phyloP scores from a whole-genome alignment of 1,140 invertebrate genomes.

The Zaprionus vittiger region DNA sequence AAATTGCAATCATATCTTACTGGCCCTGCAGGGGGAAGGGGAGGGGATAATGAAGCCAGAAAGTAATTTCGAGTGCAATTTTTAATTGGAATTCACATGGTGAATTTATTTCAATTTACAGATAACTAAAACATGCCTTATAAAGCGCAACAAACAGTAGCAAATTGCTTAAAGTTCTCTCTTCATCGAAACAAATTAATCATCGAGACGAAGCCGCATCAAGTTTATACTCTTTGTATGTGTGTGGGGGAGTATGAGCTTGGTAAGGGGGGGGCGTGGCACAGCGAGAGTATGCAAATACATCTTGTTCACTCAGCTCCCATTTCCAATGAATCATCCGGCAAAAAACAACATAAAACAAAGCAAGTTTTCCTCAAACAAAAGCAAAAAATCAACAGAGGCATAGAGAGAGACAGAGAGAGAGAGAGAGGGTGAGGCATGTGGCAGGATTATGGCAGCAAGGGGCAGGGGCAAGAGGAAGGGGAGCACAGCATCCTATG shows the following conservation, averaged over 20 bases:
- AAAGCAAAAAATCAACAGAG: conserved; percentile 38
- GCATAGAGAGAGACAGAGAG: background rate
- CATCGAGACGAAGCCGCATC: conserved; percentile 55
- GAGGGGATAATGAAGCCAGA: background rate
- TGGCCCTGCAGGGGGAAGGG: conserved; percentile 2
- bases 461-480: background rate
- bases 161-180: background rate
- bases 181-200: conserved; percentile 40
- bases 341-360: conserved; percentile 60
- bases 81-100: background rate
- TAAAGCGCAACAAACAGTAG: background rate
- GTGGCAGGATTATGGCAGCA: too few relatives aligned
- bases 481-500: conserved; percentile 21
- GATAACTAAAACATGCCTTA: background rate
- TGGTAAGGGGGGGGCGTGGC: background rate
- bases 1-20: conserved; percentile 47
- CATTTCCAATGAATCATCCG: conserved; percentile 75
- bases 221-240: conserved; percentile 45
- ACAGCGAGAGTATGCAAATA: conserved; percentile 32
- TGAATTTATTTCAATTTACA: background rate
- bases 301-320: conserved; percentile 64
- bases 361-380: conserved; percentile 40
- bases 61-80: conserved; percentile 2
- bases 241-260: conserved; percentile 13
- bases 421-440: background rate